phyloP scores from a whole-genome alignment of 1,140 invertebrate species.

The Popillia japonica region DNA sequence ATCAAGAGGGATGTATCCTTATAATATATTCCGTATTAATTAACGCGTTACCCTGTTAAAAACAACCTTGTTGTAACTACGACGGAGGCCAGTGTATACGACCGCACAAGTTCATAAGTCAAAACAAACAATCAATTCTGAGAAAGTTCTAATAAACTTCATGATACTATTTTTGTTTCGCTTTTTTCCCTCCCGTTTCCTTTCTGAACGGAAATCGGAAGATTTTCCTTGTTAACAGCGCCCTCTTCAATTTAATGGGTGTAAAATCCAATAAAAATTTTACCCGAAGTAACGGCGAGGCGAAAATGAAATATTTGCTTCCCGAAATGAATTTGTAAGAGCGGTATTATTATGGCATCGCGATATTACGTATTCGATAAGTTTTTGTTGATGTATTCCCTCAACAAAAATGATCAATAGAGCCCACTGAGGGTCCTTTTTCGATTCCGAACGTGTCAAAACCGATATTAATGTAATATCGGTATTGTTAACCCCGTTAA shows the following conservation, averaged over 20 bases:
- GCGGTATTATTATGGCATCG: no score
- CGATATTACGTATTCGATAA: background rate
- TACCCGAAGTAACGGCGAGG: background rate
- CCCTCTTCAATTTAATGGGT: background rate
- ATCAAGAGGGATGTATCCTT: no score
- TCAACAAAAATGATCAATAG: constrained; percentile 5
- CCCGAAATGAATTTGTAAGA: no score
- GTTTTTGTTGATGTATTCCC: background rate
- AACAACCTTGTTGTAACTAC: no score
- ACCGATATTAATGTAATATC: no score
- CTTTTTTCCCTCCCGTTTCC: background rate
- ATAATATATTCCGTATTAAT: no score
- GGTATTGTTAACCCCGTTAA: background rate
- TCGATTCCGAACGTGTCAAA: background rate
- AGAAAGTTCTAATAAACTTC: background rate
- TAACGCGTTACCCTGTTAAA: no score
- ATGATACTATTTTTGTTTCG: background rate
- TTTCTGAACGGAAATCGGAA: background rate
- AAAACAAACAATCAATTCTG: background rate
- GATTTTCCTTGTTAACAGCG: background rate
- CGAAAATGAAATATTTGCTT: no score
- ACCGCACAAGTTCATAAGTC: background rate
- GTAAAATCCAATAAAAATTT: background rate
- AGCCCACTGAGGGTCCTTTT: background rate
- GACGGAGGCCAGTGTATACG: no score